Evolutionary conservation across 2,113 vertebrate species (phyloP), one percentile per base, ranked within the genome.

Genomic region (Scomber colias): DNA sequence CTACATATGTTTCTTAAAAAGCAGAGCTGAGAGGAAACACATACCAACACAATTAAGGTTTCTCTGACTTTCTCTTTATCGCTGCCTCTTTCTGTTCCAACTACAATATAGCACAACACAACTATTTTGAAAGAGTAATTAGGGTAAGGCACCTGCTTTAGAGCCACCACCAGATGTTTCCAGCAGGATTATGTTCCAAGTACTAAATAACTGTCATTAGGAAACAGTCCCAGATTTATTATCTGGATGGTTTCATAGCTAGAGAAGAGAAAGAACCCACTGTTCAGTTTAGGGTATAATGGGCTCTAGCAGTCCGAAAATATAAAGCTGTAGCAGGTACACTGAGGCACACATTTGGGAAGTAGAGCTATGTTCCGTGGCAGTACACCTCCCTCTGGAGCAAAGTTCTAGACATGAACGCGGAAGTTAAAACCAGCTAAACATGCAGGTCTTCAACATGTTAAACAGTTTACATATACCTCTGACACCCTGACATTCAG

Each of bases 161-260:
- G 53, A 76, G 67, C 57, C 21, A 15, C 54, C 31, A 27, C 4
- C 78, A 82, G 83, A 79, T 72, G 72, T 85, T 87, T 87, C 19
- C 73, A 71, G 63, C 54, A 44, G 59, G 56, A 61, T 67, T 56
- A 59, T 5, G 24, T 19, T 74, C 69, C 49, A 35, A 66, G 40
- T 67, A 84, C 61, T 77, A 60, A 87, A 24, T 77, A 83, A 73
- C 71, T 53, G 68, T 69, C 64, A 81, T 83, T 53, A 64, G 50
- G 27, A 71, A 73, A 54, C 74, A 57, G 63, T 24, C 60, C 63
- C 59, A 75, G 50, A 71, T 85, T 87, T 75, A 85, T 85, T 1
- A 76, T 79, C 62, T 1, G 0, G 10, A 21, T 17, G 21, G 30
- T 31, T 50, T 64, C 17, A 1, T 30, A 35, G 64, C n/a, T 46